Percentiles rank a stretch among this genome's conserved stretches.
phyloP scores from a whole-genome alignment of 2,113 vertebrate species.

The Marcusenius ussheri region DNA sequence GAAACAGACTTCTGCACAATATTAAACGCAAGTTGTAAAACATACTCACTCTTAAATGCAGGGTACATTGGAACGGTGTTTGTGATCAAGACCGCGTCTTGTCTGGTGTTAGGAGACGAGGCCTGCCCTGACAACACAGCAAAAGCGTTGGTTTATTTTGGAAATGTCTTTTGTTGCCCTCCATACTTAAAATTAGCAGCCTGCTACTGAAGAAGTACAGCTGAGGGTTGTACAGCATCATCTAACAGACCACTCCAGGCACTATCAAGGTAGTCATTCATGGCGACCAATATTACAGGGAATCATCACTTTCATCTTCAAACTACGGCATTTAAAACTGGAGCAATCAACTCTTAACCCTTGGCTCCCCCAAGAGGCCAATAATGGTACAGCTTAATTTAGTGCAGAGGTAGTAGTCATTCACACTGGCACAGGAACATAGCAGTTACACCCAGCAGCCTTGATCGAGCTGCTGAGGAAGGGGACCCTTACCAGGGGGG shows the following conservation, averaged over 20 bases:
- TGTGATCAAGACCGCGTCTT: slow-evolving; percentile 83
- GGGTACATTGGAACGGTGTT: slow-evolving; percentile 91
- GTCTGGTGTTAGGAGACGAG: slow-evolving; percentile 76
- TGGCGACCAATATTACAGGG: neutral
- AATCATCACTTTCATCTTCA: neutral
- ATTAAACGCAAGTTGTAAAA: neutral
- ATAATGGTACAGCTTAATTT: neutral
- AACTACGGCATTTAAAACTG: neutral
- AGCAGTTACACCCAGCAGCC: neutral
- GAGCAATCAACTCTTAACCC: neutral
- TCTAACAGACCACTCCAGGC: neutral
- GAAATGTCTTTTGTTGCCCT: neutral
- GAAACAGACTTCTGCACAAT: neutral
- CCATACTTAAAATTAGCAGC: neutral
- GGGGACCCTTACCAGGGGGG: slow-evolving; percentile 73
- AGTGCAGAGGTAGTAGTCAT: neutral
- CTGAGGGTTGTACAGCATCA: neutral
- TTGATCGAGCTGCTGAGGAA: neutral
- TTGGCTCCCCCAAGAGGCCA: neutral
- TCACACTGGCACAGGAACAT: neutral
- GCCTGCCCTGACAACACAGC: slow-evolving; percentile 71
- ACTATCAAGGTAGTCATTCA: neutral
- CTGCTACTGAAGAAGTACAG: neutral
- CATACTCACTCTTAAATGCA: slow-evolving; percentile 88
- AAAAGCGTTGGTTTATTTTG: neutral